Evolutionary conservation across 23 tunicate genomes (phyloP).

Genomic region (Clavelina lepadiformis): DNA sequence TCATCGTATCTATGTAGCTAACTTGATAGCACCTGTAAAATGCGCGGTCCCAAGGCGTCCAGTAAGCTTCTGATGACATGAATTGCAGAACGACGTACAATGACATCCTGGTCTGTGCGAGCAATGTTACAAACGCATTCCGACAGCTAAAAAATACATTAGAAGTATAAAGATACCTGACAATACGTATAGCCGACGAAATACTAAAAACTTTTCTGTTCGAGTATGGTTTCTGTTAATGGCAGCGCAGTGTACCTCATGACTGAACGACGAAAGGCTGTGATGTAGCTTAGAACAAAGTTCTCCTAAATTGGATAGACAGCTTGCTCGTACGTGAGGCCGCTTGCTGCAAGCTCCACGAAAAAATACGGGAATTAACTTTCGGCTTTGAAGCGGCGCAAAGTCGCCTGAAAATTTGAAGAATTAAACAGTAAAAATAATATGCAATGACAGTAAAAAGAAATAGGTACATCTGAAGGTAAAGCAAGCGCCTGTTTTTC

Average conservation of each 20-base stretch:
- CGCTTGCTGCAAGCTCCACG: slow-evolving; percentile 18
- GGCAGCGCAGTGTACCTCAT: slow-evolving; percentile 31
- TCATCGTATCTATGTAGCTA: not conserved
- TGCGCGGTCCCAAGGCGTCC: slow-evolving; percentile 16
- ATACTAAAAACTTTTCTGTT: not conserved
- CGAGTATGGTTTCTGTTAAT: too few relatives aligned
- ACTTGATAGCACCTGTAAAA: slow-evolving; percentile 12
- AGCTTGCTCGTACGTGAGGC: slow-evolving; percentile 31
- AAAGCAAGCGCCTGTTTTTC: too few relatives aligned
- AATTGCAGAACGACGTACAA: slow-evolving; percentile 37
- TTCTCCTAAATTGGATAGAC: slow-evolving; percentile 54
- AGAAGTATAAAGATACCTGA: not conserved
- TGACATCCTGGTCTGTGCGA: slow-evolving; percentile 14
- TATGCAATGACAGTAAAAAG: not conserved
- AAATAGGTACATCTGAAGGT: too few relatives aligned
- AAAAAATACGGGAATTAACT: slow-evolving; percentile 34
- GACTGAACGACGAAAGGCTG: slow-evolving; percentile 8
- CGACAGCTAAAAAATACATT: slow-evolving; percentile 21
- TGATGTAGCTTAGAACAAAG: slow-evolving; percentile 38
- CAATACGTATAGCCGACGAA: not conserved
- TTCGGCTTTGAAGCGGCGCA: slow-evolving; percentile 24
- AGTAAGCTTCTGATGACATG: slow-evolving; percentile 21
- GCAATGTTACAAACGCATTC: slow-evolving; percentile 17
- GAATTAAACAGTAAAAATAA: not conserved
- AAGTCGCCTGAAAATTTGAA: slow-evolving; percentile 33